Percentiles rank a stretch among this genome's conserved stretches.
These are phyloP conservation scores for Cirrhinus mrigala DNA, from an alignment of 2,797 vertebrate species.

Conservation along the genomic window DNA sequence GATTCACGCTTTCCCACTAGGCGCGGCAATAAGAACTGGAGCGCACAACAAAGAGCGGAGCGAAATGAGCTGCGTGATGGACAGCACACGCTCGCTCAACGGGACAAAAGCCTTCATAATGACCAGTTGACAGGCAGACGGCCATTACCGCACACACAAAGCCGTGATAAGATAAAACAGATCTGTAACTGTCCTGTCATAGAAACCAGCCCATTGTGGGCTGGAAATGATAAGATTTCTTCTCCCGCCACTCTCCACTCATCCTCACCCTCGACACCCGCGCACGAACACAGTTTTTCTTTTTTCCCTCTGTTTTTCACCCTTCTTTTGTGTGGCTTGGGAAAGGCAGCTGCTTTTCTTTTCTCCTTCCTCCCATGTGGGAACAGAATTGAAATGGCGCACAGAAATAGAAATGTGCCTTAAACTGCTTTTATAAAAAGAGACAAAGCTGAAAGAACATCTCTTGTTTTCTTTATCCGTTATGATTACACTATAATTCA, in stretches of 20 bases:
- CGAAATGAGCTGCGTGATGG: conserved; percentile 78
- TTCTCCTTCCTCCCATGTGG: conserved; percentile 38
- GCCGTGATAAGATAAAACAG: conserved; percentile 74
- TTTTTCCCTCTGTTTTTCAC: conserved; percentile 59
- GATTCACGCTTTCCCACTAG: conserved; percentile 52
- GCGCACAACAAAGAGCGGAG: conserved; percentile 57
- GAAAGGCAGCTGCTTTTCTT: conserved; percentile 62
- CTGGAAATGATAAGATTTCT: conserved; percentile 78
- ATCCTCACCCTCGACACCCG: conserved; percentile 23
- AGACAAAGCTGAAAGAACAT: conserved; percentile 19
- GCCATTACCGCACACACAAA: conserved; percentile 79
- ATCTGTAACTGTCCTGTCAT: conserved; percentile 75
- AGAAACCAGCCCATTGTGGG: conserved; percentile 72
- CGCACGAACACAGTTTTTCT: conserved; percentile 1
- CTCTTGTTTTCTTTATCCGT: conserved; percentile 42
- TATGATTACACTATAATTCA: conserved; percentile 8
- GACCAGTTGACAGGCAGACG: conserved; percentile 72
- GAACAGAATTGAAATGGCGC: conserved; percentile 63
- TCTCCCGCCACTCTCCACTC: conserved; percentile 39
- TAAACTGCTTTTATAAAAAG: conserved; percentile 45
- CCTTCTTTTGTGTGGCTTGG: conserved; percentile 56
- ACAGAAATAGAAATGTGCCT: conserved; percentile 3
- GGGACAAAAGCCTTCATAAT: conserved; percentile 73
- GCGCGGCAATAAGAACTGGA: conserved; percentile 45
- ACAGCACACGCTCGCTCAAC: conserved; percentile 71